These are phyloP conservation scores for Medauroidea extradentata DNA, from an alignment of 1,140 invertebrate genomes.

Conservation along the genomic window DNA sequence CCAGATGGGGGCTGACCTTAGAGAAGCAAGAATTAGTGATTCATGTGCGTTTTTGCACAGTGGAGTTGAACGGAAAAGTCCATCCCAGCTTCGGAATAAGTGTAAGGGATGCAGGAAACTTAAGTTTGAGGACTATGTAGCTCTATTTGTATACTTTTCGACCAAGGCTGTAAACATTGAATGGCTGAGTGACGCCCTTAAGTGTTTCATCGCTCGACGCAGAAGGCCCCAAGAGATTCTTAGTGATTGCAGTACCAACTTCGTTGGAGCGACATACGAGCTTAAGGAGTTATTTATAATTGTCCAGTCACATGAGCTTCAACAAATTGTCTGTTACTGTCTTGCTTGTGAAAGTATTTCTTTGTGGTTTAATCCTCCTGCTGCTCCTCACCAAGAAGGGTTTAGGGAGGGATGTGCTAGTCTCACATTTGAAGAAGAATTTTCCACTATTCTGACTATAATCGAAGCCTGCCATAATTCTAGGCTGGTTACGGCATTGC, in stretches of 20 bases:
- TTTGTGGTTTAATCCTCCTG: conserved; percentile 42
- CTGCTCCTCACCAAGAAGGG: conserved; percentile 39
- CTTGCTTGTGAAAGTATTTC: conserved; percentile 22
- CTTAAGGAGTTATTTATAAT: not conserved
- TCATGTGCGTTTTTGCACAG: too few relatives aligned
- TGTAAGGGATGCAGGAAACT: too few relatives aligned
- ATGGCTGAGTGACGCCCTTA: conserved; percentile 16
- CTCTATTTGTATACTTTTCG: conserved; percentile 22
- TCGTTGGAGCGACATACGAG: conserved; percentile 25
- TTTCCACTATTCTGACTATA: conserved; percentile 27
- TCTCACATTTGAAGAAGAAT: conserved; percentile 32
- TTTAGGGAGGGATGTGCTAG: conserved; percentile 32
- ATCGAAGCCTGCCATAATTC: conserved; percentile 34
- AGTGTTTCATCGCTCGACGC: conserved; percentile 22
- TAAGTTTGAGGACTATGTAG: too few relatives aligned
- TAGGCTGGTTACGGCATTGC: conserved; percentile 24
- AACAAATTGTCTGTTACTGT: not conserved
- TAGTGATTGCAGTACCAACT: conserved; percentile 38
- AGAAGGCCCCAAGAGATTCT: conserved; percentile 23
- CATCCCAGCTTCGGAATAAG: too few relatives aligned
- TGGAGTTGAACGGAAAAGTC: too few relatives aligned
- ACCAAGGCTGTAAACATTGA: conserved; percentile 35
- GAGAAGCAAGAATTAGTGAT: too few relatives aligned
- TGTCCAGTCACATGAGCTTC: not conserved
- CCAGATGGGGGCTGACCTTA: too few relatives aligned